A percentile compares a stretch with the other conserved stretches of the same genome.
These are phyloP conservation scores for Dryobota labecula DNA, from an alignment of 2,888 invertebrate species.

Conservation along the genomic window DNA sequence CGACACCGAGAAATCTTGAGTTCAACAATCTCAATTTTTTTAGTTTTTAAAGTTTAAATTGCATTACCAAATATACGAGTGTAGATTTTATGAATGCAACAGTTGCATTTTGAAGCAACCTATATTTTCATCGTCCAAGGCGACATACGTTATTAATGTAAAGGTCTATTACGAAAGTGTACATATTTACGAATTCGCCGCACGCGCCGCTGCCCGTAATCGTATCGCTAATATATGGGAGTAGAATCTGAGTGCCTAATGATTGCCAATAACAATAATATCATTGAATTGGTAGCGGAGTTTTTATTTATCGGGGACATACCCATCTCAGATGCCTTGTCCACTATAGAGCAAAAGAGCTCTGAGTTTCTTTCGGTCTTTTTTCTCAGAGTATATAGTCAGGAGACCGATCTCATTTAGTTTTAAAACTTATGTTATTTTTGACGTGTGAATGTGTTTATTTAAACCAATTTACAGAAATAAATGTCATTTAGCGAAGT, in stretches of 20 bases:
- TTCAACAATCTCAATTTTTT: background rate
- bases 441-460: too few relatives aligned
- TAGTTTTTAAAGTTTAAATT: background rate
- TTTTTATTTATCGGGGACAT: constrained; percentile 13
- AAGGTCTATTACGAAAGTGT: constrained; percentile 70
- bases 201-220: constrained; percentile 55
- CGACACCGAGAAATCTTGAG: background rate
- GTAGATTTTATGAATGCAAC: constrained; percentile 41
- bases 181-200: constrained; percentile 55
- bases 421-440: background rate
- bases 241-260: constrained; percentile 56
- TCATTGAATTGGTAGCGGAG: constrained; percentile 26
- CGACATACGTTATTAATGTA: constrained; percentile 59
- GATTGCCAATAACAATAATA: constrained; percentile 57
- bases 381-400: too few relatives aligned
- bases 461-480: too few relatives aligned
- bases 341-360: background rate
- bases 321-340: constrained; percentile 1
- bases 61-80: constrained; percentile 7
- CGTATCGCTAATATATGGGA: constrained; percentile 48
- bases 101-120: constrained; percentile 53
- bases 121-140: constrained; percentile 62
- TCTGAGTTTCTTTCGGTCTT: background rate
- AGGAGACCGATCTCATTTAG: background rate
- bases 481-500: background rate